These are phyloP conservation scores for Protobothrops mucrosquamatus DNA, from an alignment of 2,113 vertebrate genomes.

Conservation along the genomic window DNA sequence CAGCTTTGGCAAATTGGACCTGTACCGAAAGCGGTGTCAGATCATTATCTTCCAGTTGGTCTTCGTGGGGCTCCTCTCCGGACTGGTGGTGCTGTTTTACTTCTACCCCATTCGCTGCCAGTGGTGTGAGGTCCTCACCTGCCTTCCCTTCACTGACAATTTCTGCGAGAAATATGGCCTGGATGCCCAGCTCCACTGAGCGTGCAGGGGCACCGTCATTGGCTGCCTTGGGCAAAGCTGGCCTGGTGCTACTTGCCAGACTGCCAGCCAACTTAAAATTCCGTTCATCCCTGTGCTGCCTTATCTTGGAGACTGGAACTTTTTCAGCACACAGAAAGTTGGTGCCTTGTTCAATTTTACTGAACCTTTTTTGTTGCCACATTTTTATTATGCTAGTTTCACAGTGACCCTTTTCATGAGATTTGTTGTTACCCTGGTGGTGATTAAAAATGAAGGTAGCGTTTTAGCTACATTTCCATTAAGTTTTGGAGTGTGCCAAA, in stretches of 20 bases:
- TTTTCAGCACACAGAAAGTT: constrained; percentile 62
- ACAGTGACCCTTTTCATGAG: constrained; percentile 78
- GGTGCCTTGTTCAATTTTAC: constrained; percentile 86
- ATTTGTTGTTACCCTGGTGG: constrained; percentile 86
- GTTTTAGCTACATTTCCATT: constrained; percentile 89
- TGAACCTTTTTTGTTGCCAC: constrained; percentile 80
- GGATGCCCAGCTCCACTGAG: constrained; percentile 92
- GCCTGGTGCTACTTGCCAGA: not conserved
- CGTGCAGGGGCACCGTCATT: constrained; percentile 35
- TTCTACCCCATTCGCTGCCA: constrained; percentile 92
- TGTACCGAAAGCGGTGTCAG: constrained; percentile 97
- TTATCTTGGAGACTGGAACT: constrained; percentile 48
- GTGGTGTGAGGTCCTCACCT: constrained; percentile 97
- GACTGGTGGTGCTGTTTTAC: constrained; percentile 94
- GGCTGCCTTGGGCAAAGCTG: constrained; percentile 41
- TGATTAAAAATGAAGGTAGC: constrained; percentile 83
- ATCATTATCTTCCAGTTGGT: constrained; percentile 91
- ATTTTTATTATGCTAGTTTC: constrained; percentile 83
- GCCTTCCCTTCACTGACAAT: constrained; percentile 98
- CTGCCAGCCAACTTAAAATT: constrained; percentile 56
- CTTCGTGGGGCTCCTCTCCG: constrained; percentile 92
- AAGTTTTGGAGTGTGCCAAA: not conserved
- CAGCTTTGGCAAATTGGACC: constrained; percentile 94
- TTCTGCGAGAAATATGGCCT: constrained; percentile 99
- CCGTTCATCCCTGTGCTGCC: constrained; percentile 50